phyloP scores from a whole-genome alignment of 2,797 vertebrate genomes.

The Crenichthys baileyi region DNA sequence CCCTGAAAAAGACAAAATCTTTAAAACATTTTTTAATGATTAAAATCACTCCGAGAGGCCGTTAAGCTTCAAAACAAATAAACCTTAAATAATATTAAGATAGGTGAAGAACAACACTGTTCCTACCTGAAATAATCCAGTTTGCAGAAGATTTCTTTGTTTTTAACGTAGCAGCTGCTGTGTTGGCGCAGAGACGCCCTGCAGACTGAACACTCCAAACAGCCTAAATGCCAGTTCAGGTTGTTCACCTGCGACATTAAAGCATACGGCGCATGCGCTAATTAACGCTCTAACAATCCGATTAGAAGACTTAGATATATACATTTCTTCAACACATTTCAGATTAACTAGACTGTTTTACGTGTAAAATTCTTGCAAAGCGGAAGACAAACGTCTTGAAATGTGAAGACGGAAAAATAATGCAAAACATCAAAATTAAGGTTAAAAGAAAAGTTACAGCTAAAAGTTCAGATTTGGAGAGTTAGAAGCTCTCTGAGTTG shows the following conservation, averaged over 20 bases:
- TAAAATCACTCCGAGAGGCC: no score
- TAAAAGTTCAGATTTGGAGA: neutral
- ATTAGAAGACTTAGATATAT: neutral
- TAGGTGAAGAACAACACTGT: neutral
- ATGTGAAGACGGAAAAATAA: neutral
- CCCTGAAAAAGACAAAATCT: no score
- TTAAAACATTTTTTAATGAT: no score
- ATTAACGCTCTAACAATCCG: no score
- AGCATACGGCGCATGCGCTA: neutral
- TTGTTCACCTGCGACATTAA: conserved; percentile 89
- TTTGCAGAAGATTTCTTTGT: conserved; percentile 99
- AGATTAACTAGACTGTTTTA: neutral
- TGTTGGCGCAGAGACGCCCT: conserved; percentile 93
- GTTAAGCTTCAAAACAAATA: no score
- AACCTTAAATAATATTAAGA: no score
- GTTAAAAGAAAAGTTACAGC: no score
- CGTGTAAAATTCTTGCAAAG: neutral
- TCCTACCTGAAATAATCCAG: conserved; percentile 99
- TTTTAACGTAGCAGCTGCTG: conserved; percentile 99
- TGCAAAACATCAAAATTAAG: neutral
- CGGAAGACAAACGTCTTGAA: neutral
- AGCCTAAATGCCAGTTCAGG: conserved; percentile 96
- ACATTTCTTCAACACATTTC: neutral
- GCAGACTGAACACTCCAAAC: conserved; percentile 96
- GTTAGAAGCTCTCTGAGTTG: neutral